Conservation (phyloP, 2,113 vertebrate species). For the Pampusana beccarii region DNA sequence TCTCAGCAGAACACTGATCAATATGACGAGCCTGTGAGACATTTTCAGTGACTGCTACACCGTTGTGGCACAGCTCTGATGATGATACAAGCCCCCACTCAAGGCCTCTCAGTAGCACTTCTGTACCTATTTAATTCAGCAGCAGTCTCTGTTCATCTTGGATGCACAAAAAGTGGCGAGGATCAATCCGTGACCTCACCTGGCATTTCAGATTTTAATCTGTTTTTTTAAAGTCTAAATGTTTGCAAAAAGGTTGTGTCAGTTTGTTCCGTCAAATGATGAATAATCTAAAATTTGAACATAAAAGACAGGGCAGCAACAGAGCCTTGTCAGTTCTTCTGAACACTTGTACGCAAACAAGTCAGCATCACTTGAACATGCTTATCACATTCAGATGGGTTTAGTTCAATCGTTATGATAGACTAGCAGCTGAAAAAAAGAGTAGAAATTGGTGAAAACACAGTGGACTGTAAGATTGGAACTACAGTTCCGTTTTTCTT, state of each 20-base stretch:
- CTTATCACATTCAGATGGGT: neutral
- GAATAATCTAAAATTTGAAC: constrained; percentile 24
- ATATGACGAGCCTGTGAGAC: neutral
- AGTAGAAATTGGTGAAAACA: neutral
- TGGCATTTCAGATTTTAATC: constrained; percentile 65
- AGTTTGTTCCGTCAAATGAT: constrained; percentile 45
- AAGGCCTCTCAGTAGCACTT: neutral
- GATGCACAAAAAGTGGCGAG: neutral
- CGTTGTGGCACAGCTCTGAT: neutral
- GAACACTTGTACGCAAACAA: neutral
- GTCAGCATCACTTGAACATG: neutral
- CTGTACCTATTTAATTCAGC: constrained; percentile 45
- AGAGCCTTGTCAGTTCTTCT: neutral
- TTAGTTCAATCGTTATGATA: neutral
- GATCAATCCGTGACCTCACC: constrained; percentile 54
- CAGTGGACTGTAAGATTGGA: neutral
- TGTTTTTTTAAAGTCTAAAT: constrained; percentile 30
- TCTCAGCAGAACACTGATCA: constrained; percentile 5
- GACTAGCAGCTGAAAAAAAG: neutral
- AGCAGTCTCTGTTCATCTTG: neutral
- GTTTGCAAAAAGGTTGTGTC: constrained; percentile 64
- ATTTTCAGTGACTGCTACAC: neutral
- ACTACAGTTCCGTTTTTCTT: neutral
- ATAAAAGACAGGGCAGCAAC: neutral
- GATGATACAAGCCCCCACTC: neutral